phyloP scores from a whole-genome alignment of 2,113 vertebrate genomes.

The Ammodramus savannarum region DNA sequence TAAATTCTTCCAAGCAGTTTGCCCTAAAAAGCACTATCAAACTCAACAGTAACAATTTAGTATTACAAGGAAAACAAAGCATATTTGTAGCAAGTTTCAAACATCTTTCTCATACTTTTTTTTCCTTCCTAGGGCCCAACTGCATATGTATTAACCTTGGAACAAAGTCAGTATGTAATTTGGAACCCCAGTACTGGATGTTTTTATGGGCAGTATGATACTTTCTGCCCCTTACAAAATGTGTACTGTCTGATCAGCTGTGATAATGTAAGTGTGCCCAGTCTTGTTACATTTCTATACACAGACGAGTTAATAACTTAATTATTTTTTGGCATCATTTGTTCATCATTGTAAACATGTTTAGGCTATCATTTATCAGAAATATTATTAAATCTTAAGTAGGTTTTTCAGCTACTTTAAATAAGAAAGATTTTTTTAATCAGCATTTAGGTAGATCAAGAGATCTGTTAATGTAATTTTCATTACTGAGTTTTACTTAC shows the following conservation, averaged over 20 bases:
- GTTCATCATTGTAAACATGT: background rate
- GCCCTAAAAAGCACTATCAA: background rate
- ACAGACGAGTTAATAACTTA: rapidly evolving
- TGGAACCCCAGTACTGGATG: slow-evolving; percentile 93
- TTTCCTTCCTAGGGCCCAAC: slow-evolving; percentile 82
- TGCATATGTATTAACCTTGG: slow-evolving; percentile 88
- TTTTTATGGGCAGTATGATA: slow-evolving; percentile 90
- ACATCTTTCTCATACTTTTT: background rate
- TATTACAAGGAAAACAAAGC: background rate
- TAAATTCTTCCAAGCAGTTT: background rate
- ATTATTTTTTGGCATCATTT: background rate
- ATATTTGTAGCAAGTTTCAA: background rate
- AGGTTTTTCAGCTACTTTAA: background rate
- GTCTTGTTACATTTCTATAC: background rate
- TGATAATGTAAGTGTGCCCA: slow-evolving; percentile 86
- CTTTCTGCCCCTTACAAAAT: slow-evolving; percentile 92
- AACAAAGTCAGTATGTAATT: slow-evolving; percentile 87
- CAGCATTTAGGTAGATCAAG: background rate
- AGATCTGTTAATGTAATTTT: background rate
- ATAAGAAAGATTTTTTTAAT: background rate
- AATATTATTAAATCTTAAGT: background rate
- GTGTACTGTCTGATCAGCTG: slow-evolving; percentile 85
- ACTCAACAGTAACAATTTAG: background rate
- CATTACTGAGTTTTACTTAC: background rate
- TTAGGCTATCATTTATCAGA: background rate